Evolutionary conservation across 2,888 invertebrate genomes (phyloP), one percentile per base, ranked within the genome.

Genomic region (Agonopterix subpropinquella): DNA sequence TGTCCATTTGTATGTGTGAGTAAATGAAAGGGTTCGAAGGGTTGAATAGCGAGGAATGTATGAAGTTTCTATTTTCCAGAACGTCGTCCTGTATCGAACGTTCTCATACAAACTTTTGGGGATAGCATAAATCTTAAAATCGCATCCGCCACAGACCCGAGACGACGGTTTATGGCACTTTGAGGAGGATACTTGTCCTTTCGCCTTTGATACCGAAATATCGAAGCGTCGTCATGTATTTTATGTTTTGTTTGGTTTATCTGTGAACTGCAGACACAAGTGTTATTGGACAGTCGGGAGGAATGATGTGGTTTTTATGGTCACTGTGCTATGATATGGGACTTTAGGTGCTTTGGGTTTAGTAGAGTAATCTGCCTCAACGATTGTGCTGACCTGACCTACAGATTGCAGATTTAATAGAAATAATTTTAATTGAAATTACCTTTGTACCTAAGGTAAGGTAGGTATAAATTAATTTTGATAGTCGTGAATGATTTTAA

Each of bases 81-180:
- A 62, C 62, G 65, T 65, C 58, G 60, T 57, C 61, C 64, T 66
- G 64, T 70, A 71, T 70, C 70, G 64, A 63, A 59, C 63, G 60
- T 57, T 60, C 55, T 61, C 64, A 70, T 68, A 61, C 67, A 61
- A 70, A 67, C 63, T 73, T 69, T 65, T 52, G 68, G 28, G 67
- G 63, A 56, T 52, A 56, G 56, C 66, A 73, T 76, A 76, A 75
- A 74, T 76, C 67, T 61, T 69, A 61, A 68, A 69, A 64, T 68
- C 59, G 62, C 63, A 64, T 65, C 67, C 65, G 64, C 55, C 59
- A 51, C 58, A 56, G 59, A 65, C 59, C 63, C 54, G 61, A 48
- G 55, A 61, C 62, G 64, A 66, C 64, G 59, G 61, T 74, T 73
- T 68, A 74, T 64, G 71, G 59, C 63, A 54, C 59, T 70, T 65